These are phyloP conservation scores for Nothobranchius furzeri DNA, from an alignment of 2,113 vertebrate species.

Conservation along the genomic window DNA sequence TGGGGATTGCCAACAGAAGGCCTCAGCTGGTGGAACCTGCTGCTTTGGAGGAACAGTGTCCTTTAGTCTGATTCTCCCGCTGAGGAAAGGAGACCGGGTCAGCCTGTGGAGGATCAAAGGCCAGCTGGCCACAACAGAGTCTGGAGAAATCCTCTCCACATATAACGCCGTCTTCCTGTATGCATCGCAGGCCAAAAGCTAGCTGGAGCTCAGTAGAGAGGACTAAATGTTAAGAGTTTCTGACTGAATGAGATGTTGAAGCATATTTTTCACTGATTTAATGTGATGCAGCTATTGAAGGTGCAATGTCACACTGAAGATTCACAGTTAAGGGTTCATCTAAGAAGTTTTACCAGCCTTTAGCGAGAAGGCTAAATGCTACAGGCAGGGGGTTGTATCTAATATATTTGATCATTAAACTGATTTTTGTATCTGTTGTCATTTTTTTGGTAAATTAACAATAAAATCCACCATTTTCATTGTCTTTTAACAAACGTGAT, in stretches of 20 bases:
- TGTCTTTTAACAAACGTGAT: conserved; percentile 27
- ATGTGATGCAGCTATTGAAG: conserved; percentile 33
- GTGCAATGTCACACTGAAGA: conserved; percentile 21
- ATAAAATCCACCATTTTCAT: conserved; percentile 33
- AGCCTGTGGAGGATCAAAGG: conserved; percentile 87
- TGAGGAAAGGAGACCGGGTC: conserved; percentile 88
- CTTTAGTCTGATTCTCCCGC: conserved; percentile 89
- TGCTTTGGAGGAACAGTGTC: conserved; percentile 86
- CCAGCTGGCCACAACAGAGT: conserved; percentile 86
- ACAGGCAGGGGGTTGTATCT: conserved; percentile 54
- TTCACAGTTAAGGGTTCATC: conserved; percentile 35
- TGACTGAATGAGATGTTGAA: conserved; percentile 42
- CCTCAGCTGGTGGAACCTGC: conserved; percentile 60
- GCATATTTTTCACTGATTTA: conserved; percentile 18
- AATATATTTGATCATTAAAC: conserved; percentile 65
- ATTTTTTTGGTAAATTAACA: conserved; percentile 63
- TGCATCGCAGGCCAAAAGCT: conserved; percentile 83
- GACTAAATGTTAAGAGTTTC: conserved; percentile 38
- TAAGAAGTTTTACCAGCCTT: conserved; percentile 27
- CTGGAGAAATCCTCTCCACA: conserved; percentile 91
- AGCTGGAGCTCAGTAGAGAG: conserved; percentile 60
- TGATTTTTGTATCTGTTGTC: conserved; percentile 53
- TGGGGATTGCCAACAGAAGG: conserved; percentile 66
- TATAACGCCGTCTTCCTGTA: conserved; percentile 93
- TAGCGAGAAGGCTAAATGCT: conserved; percentile 22